These are phyloP conservation scores for Nezara viridula DNA, from an alignment of 2,888 invertebrate genomes.

Conservation along the genomic window DNA sequence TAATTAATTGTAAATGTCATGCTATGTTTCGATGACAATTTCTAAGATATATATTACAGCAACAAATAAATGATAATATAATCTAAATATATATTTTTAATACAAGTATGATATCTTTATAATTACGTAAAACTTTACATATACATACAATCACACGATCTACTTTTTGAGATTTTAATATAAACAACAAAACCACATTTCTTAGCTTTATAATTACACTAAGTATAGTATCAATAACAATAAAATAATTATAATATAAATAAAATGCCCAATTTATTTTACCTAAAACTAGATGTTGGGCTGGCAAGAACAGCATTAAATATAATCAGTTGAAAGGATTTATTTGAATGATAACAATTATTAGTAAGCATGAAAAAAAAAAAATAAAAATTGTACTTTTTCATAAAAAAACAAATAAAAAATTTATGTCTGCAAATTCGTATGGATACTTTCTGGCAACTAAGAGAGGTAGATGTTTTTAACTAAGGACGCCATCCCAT, in stretches of 20 bases:
- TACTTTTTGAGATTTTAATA: not conserved
- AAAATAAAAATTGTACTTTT: not conserved
- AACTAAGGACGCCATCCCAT: too few species aligned
- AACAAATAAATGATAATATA: too few species aligned
- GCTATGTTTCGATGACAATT: not conserved
- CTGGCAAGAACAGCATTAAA: not conserved
- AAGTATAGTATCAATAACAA: not conserved
- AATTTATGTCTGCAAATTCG: too few species aligned
- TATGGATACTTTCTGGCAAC: too few species aligned
- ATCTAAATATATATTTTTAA: too few species aligned
- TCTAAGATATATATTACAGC: not conserved
- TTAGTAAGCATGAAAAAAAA: not conserved
- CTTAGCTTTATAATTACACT: not conserved
- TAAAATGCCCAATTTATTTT: not conserved
- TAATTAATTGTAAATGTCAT: not conserved
- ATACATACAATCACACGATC: not conserved
- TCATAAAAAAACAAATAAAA: too few species aligned
- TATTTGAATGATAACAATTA: not conserved
- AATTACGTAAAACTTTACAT: not conserved
- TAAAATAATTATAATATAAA: not conserved
- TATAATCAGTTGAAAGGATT: not conserved
- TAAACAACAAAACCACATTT: not conserved
- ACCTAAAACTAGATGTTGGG: not conserved
- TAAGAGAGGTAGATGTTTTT: too few species aligned
- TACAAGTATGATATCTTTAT: too few species aligned